Conservation (phyloP, 2,888 invertebrate species). For the Cataglyphis rosenhaueri region DNA sequence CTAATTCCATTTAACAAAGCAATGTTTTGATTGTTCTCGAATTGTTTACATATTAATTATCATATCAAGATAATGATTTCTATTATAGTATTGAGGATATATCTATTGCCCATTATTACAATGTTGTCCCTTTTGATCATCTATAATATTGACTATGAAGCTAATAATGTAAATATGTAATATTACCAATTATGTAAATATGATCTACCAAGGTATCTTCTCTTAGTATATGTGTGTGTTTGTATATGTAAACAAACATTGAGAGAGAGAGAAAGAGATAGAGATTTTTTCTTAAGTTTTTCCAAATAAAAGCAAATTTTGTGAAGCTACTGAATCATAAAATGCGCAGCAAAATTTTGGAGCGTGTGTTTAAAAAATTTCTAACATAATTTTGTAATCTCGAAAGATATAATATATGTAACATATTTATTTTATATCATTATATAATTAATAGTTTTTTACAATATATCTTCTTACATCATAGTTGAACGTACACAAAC, state of each 20-base stretch:
- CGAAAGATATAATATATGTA: background rate
- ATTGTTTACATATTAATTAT: constrained; percentile 3
- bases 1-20: background rate
- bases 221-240: no score
- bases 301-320: background rate
- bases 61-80: background rate
- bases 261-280: no score
- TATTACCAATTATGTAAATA: constrained; percentile 2
- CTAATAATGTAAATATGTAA: background rate
- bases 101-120: background rate
- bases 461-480: background rate
- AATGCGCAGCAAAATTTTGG: background rate
- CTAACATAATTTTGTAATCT: background rate
- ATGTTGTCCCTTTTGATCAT: background rate
- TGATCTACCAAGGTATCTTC: background rate
- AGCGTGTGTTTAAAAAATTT: background rate
- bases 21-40: background rate
- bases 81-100: background rate
- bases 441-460: background rate
- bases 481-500: background rate
- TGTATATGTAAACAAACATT: no score
- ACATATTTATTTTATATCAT: background rate
- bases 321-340: background rate
- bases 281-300: background rate
- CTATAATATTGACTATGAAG: background rate